Base-by-base conservation (phyloP, 2,113 vertebrate species). In the Brachypodius melanocephalos region DNA sequence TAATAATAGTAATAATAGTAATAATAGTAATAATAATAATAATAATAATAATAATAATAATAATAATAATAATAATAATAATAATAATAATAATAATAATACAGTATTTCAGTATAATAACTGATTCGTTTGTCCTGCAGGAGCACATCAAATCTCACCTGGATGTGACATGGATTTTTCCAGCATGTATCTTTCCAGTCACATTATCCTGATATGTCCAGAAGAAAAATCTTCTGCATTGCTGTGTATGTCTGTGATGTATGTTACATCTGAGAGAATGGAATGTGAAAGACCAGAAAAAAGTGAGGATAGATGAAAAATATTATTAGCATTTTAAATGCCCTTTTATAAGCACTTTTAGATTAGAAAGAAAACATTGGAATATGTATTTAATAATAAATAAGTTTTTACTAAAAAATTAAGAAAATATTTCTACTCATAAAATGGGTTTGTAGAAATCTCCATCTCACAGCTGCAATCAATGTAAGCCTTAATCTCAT, bases 231-330 rank as follows among this genome's bases (percentile, higher is more conserved):
- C 17, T 26, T 63, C 63, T 46, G 26, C 29, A 8, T 40, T 69
- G 38, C 31, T 73, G 17, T 28, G 29, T 34, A 26, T 36, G 29
- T 14, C 24, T 48, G 22, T 42, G 29, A 48, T 0, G 0, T 66
- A 25, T 57, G 12, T 52, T 59, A 34, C 5, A 34, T 14, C 24
- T 16, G 8, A 69, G 31, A 91, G 16, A 14, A 59, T 8, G 67
- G 32, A 49, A 63, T 38, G 72, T 26, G 13, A 68, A 62, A 80
- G 19, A 46, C 25, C 34, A 46, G 20, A 62, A 59, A 62, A 59
- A 87, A 31, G 1, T 73, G 19, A 42, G 26, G 48, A 32, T 7
- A 43, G 9, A 45, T 52, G 6, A 72, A 75, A 76, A 80, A 43
- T 54, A 72, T n/a, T 34, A 58, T 6, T 40, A 58, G 8, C 17